phyloP scores from a whole-genome alignment of 2,888 invertebrate genomes.

The Cephus runcator region DNA sequence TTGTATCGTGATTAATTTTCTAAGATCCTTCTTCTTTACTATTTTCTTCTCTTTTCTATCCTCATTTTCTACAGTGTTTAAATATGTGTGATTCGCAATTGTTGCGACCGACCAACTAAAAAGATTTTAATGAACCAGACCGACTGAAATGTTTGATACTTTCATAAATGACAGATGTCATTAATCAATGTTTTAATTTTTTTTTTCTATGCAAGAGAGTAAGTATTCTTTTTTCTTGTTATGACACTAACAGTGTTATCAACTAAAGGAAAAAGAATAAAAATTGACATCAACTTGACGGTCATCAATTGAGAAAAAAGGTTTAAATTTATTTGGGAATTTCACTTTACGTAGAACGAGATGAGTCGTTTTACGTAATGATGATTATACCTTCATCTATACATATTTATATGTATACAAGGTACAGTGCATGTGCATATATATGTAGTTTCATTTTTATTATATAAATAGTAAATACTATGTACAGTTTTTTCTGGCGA shows the following conservation, averaged over 20 bases:
- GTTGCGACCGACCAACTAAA: not conserved
- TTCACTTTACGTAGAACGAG: not conserved
- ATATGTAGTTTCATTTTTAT: slow-evolving; percentile 41
- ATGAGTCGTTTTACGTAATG: not conserved
- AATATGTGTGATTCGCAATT: not conserved
- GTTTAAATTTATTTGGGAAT: not conserved
- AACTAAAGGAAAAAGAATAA: not conserved
- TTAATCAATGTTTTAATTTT: not conserved
- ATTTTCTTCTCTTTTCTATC: not conserved
- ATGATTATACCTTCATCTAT: slow-evolving; percentile 29
- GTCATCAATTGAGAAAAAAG: not conserved
- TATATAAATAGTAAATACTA: slow-evolving; percentile 49
- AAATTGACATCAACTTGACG: not conserved
- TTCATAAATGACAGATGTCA: not conserved
- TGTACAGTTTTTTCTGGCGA: slow-evolving; percentile 57
- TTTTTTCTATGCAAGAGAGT: not conserved
- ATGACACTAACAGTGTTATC: not conserved
- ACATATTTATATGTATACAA: slow-evolving; percentile 29
- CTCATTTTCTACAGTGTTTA: not conserved
- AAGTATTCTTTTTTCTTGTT: not conserved
- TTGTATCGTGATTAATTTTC: not conserved
- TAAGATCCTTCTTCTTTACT: not conserved
- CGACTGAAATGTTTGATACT: not conserved
- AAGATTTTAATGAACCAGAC: not conserved
- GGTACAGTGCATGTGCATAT: slow-evolving; percentile 30